Percentiles rank a stretch among this genome's conserved stretches.
Evolutionary conservation across 2,888 invertebrate species (phyloP).

Genomic region (Protophormia terraenovae): DNA sequence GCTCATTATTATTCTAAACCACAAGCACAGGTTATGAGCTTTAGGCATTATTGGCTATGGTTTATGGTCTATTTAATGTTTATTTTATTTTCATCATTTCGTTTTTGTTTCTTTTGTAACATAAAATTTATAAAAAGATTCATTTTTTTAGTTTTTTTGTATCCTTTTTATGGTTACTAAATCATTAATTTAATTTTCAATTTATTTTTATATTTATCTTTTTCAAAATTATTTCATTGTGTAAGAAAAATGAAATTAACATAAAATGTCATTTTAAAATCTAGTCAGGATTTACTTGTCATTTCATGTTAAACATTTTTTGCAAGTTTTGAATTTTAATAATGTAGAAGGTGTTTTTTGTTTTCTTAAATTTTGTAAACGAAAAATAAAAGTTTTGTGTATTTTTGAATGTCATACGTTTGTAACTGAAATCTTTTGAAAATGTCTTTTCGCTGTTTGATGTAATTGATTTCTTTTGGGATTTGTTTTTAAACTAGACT

Average conservation of each 20-base stretch:
- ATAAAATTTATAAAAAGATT: conserved; percentile 22
- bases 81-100: conserved; percentile 4
- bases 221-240: background rate
- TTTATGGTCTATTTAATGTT: conserved; percentile 54
- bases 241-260: conserved; percentile 29
- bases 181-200: conserved; percentile 49
- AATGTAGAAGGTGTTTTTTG: no score
- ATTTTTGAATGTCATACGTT: background rate
- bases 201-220: conserved; percentile 20
- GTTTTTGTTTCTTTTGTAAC: background rate
- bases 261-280: conserved; percentile 45
- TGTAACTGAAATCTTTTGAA: background rate
- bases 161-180: conserved; percentile 50
- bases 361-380: no score
- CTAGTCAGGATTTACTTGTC: conserved; percentile 60
- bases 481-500: no score
- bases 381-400: background rate
- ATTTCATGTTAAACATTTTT: conserved; percentile 54
- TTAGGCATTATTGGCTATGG: conserved; percentile 47
- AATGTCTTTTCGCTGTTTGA: background rate
- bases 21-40: conserved; percentile 59
- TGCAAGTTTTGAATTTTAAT: conserved; percentile 52
- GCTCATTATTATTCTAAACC: conserved; percentile 58
- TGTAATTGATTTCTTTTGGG: background rate
- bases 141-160: conserved; percentile 5